These are phyloP conservation scores for Synanthedon formicaeformis DNA, from an alignment of 2,888 invertebrate species.

Conservation along the genomic window DNA sequence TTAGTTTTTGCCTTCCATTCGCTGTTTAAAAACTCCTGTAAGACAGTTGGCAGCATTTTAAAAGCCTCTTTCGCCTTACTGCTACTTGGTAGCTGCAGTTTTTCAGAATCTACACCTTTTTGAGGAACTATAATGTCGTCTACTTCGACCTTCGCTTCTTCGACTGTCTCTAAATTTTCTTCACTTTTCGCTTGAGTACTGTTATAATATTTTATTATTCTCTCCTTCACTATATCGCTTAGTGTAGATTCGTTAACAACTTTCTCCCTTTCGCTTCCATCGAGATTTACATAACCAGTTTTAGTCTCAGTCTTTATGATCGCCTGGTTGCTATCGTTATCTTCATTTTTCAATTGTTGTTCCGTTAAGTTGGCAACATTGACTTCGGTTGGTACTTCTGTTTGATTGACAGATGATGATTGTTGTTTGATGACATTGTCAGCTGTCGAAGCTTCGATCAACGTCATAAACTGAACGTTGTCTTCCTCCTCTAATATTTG, in stretches of 20 bases:
- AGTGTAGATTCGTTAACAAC: conserved; percentile 31
- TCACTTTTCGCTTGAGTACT: conserved; percentile 18
- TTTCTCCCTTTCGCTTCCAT: conserved; percentile 55
- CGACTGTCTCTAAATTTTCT: conserved; percentile 10
- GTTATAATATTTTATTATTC: conserved; percentile 36
- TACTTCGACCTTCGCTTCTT: conserved; percentile 31
- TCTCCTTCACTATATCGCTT: conserved; percentile 44
- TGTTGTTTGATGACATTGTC: too few species aligned
- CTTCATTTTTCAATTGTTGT: conserved; percentile 3
- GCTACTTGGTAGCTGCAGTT: conserved; percentile 37
- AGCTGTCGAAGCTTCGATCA: conserved; percentile 38
- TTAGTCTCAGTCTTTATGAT: conserved; percentile 58
- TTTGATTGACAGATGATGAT: conserved; percentile 2
- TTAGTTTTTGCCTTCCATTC: conserved; percentile 62
- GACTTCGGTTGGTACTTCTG: not conserved
- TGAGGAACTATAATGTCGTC: conserved; percentile 52
- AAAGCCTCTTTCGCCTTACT: conserved; percentile 43
- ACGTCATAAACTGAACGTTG: conserved; percentile 52
- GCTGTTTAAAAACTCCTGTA: conserved; percentile 68
- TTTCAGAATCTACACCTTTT: conserved; percentile 21
- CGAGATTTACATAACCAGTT: conserved; percentile 57
- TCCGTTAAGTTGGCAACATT: not conserved
- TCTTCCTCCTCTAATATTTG: conserved; percentile 63
- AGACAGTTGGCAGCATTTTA: conserved; percentile 65
- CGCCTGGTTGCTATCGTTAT: conserved; percentile 20